Base-by-base conservation (phyloP, 2,888 invertebrate genomes). In the Chymomyza fuscimana region DNA sequence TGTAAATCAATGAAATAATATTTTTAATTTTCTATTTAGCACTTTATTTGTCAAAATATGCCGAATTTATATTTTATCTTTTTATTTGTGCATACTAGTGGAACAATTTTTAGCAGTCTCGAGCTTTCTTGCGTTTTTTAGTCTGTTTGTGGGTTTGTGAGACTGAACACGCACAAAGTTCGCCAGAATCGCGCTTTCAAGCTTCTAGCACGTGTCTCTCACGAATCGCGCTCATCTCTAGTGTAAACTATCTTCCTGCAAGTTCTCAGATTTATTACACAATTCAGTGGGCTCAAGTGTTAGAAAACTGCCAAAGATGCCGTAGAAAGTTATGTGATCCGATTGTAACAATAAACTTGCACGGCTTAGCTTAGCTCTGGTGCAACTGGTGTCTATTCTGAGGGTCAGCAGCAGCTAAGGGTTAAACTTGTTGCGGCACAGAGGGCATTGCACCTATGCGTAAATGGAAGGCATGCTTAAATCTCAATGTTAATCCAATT, bases 281-380 rank as follows among this genome's bases (percentile, higher is more conserved):
- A 50, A 6, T n/a, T 54, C 40, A 54, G 10, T 32, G 16, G 63
- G 69, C 65, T 72, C 72, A 58, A 65, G 32, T 63, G 60, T 32
- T 62, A 16, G n/a, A 2, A 36, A 58, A 29, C 54, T 15, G 51
- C n/a, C 25, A 51, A 60, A 6, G 83, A 86, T 79, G 83, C 83
- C 82, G 16, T 77, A 75, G 65, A 72, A 82, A 60, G 36, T 72
- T 72, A 70, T 74, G 81, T 76, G 81, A 81, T 73, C 83, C 70
- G 70, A 74, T 77, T 80, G 81, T 73, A 58, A 67, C 73, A 69
- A 73, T 72, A 76, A 69, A 73, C 71, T 70, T 50, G 65, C 71
- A 32, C 7, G 6, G 29, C 66, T 65, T 54, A 64, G n/a, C 60
- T 62, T 61, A 61, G 58, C 52, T 51, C 59, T 6, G 19, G 29